These are phyloP conservation scores for Eriocheir sinensis DNA, from an alignment of 1,140 invertebrate species.

Conservation along the genomic window DNA sequence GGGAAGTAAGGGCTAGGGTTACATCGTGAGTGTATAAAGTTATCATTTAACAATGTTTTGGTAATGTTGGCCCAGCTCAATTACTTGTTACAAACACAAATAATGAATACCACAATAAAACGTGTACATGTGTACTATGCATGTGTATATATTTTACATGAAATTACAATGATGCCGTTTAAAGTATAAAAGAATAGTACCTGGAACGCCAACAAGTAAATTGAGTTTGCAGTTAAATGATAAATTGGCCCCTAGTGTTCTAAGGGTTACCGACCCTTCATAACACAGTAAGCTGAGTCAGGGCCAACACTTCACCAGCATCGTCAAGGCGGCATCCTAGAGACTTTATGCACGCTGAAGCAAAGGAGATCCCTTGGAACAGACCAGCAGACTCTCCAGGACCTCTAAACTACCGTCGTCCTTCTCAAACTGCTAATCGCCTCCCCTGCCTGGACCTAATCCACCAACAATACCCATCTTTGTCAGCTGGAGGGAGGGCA, in stretches of 20 bases:
- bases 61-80: not conserved
- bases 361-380: too few species aligned
- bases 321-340: too few species aligned
- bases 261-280: constrained; percentile 5
- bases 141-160: constrained; percentile 13
- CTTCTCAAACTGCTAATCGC: too few species aligned
- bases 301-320: too few species aligned
- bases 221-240: not conserved
- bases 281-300: too few species aligned
- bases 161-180: not conserved
- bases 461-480: too few species aligned
- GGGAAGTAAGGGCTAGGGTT: constrained; percentile 7
- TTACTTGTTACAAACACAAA: not conserved
- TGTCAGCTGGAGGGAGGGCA: too few species aligned
- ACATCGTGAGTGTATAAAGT: constrained; percentile 1
- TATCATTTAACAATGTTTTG: constrained; percentile 17
- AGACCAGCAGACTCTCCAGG: too few species aligned
- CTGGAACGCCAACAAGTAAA: not conserved
- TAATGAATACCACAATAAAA: constrained; percentile 27
- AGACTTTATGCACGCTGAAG: too few species aligned
- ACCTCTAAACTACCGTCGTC: too few species aligned
- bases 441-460: too few species aligned
- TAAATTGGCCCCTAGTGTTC: not conserved
- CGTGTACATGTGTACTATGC: constrained; percentile 24
- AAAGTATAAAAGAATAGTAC: not conserved